Conservation (phyloP, 1,140 invertebrate species). For the Odontomachus brunneus region DNA sequence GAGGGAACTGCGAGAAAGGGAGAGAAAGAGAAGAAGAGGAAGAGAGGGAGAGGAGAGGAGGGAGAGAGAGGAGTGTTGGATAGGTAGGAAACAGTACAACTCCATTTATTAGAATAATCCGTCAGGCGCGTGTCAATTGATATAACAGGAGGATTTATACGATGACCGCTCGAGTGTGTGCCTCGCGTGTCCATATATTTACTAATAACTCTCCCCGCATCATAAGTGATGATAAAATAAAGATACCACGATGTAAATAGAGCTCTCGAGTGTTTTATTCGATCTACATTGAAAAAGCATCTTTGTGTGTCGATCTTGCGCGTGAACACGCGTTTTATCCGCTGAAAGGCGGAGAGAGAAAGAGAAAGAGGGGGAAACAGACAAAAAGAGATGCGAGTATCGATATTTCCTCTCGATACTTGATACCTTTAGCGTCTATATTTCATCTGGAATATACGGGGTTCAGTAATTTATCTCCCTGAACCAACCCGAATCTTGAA, state of each 20-base stretch:
- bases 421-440: no score
- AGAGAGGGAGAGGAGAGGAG: background rate
- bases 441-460: no score
- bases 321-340: background rate
- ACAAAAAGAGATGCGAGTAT: no score
- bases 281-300: background rate
- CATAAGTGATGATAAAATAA: conserved; percentile 23
- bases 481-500: no score
- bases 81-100: conserved; percentile 55
- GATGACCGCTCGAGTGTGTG: background rate
- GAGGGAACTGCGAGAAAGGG: background rate
- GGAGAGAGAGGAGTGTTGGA: background rate
- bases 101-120: conserved; percentile 55
- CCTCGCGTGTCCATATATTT: background rate
- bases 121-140: conserved; percentile 47
- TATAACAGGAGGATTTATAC: conserved; percentile 69
- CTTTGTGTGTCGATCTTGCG: background rate
- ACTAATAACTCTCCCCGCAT: conserved; percentile 30
- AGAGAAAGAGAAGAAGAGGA: conserved; percentile 6
- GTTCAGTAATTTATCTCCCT: no score
- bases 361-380: no score
- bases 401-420: no score
- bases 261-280: conserved; percentile 23
- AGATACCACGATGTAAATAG: background rate
- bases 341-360: no score